These are phyloP conservation scores for Macropis europaea DNA, from an alignment of 2,888 invertebrate genomes.

Conservation along the genomic window DNA sequence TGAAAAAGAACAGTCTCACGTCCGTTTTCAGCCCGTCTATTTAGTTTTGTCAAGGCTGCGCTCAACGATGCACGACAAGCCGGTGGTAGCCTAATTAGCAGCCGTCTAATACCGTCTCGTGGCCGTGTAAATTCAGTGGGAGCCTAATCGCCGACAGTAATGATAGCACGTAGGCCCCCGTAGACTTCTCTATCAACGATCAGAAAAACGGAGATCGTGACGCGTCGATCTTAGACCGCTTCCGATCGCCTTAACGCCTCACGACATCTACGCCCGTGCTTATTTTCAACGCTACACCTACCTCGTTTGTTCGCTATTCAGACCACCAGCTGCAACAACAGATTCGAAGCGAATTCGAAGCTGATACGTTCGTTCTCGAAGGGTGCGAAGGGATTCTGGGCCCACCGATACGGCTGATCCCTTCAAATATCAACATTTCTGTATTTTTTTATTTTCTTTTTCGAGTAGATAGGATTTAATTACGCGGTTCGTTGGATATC, in stretches of 20 bases:
- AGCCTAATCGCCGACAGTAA: conserved; percentile 68
- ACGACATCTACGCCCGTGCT: neutral
- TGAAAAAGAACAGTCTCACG: neutral
- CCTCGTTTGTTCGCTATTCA: neutral
- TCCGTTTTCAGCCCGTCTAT: conserved; percentile 46
- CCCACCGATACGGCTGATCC: conserved; percentile 26
- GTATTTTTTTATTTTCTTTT: too few relatives aligned
- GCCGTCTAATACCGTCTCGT: conserved; percentile 64
- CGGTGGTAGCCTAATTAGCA: conserved; percentile 74
- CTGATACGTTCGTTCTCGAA: conserved; percentile 53
- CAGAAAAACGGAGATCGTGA: neutral
- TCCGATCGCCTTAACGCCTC: neutral
- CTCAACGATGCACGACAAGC: conserved; percentile 70
- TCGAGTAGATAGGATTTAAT: conserved; percentile 33
- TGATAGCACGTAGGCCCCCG: conserved; percentile 47
- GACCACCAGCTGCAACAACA: conserved; percentile 75
- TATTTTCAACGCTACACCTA: neutral
- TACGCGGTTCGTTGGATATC: conserved; percentile 3
- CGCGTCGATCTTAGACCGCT: neutral
- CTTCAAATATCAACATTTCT: neutral
- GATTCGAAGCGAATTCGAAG: conserved; percentile 67
- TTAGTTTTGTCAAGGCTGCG: conserved; percentile 63
- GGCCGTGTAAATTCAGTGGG: conserved; percentile 66
- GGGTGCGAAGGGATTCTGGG: neutral
- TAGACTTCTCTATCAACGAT: conserved; percentile 12